phyloP scores from a whole-genome alignment of 2,113 vertebrate species.

The Tretioscincus oriximinensis region DNA sequence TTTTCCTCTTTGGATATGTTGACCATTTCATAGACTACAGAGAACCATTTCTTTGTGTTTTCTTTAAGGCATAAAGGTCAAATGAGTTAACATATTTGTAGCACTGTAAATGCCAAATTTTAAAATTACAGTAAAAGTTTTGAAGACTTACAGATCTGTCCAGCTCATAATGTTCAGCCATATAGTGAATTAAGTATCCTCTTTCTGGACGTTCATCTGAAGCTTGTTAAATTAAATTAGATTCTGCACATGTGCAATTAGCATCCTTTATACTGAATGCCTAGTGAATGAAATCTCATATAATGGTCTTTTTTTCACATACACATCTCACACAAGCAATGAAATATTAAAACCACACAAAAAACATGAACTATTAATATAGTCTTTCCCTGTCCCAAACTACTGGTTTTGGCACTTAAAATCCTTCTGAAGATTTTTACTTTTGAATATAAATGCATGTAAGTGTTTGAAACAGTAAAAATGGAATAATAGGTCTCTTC shows the following conservation, averaged over 20 bases:
- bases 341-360: no score
- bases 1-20: background rate
- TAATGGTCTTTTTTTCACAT: background rate
- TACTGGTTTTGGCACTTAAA: no score
- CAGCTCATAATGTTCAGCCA: background rate
- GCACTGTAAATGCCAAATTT: background rate
- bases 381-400: no score
- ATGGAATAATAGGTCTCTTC: no score
- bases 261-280: background rate
- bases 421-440: no score
- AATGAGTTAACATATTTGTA: background rate
- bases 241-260: background rate
- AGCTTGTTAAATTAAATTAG: background rate
- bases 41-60: background rate
- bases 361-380: no score
- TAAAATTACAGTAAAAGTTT: conserved; percentile 1
- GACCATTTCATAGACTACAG: background rate
- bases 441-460: no score
- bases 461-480: no score
- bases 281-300: background rate
- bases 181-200: background rate
- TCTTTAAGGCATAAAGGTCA: background rate
- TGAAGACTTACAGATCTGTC: background rate
- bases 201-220: background rate
- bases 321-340: no score